Base-by-base conservation (phyloP, 1,140 invertebrate species). In the Drosophila yakuba region DNA sequence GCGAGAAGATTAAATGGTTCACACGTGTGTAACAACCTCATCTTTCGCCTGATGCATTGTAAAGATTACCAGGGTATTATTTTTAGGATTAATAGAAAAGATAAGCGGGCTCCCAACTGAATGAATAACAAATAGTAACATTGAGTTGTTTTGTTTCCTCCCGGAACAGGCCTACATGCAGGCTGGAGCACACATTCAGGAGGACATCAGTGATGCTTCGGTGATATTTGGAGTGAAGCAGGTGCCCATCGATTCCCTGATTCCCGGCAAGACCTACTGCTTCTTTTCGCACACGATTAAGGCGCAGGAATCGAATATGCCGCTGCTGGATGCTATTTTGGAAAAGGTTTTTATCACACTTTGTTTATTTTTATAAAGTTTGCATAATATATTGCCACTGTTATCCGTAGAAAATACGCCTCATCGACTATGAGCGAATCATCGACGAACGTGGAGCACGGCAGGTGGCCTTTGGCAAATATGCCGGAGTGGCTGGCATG, bases 211-310 rank as follows among this genome's bases (percentile, higher is more conserved):
- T 76, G 97, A 99, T 84, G 98, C 98, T 0, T 96, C 96, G 4
- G 96, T 99, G 0, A 98, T 99, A 54, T 98, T 99, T 81, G 99
- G 98, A 0, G 98, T 99, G 0, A 99, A 99, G 90, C 97, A 99
- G 93, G 97, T 98, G 1, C 98, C 99, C 0, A 95, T 99, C 10
- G 99, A 99, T 92, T 94, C 96, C 0, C 93, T 99, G 0, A 96
- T 99, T 59, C 97, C 98, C 0, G 96, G 99, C 78, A 99, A 99
- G 93, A 99, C 98, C 0, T 99, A 99, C 85, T 99, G 98, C 75
- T 98, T 99, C 92, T 99, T 99, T 92, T 99, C 98, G 1, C 99
- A 99, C 91, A 99, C 98, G 0, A 99, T 99, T 73, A 99, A 99
- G 93, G 99, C 98, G 0, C 99, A 99, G 92, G 97, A 99, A 91